Evolutionary conservation across 2,888 invertebrate species (phyloP), one percentile per base, ranked within the genome.

Genomic region (Drosophila rubida): DNA sequence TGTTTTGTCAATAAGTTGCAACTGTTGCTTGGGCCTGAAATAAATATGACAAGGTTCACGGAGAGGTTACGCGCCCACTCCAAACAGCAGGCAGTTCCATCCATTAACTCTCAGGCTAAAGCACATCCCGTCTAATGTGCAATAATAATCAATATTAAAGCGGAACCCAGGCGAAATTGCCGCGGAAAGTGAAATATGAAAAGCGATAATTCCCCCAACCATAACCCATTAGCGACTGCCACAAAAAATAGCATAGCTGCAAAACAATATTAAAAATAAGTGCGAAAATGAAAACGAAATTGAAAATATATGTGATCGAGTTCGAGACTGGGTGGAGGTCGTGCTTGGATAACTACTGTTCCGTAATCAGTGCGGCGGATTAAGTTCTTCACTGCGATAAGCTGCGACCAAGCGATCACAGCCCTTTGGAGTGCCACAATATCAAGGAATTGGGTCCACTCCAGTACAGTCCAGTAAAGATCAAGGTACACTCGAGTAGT

Each of bases 1-100:
- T 87, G 87, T 87, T 87, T 87, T 88, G 77, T 87, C 89, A 88
- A 87, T 87, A 87, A 87, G 65, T 78, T 65, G 71, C 81, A 88
- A 87, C 88, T 87, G 88, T 87, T 87, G 89, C 81, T 73, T 66
- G 70, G 42, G 63, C 48, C 69, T 62, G 49, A 73, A 68, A 76
- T 72, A 73, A 75, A 77, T 68, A 75, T 68, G 70, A 75, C 80
- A 85, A 77, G 74, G 68, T 58, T 74, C 6, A 19, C 41, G 46
- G 16, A 32, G 35, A 37, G 35, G 35, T 37, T 37, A 23, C 45
- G 30, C 39, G 50, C 35, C 14, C 25, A 27, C 22, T 16, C 14
- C 16, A 5, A 16, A 57, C 35, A 37, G 23, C 39, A 53, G 64
- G 45, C 44, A 61, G 35, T 16, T 39, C 42, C 48, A 69, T 45